These are phyloP conservation scores for Hemicentrotus pulcherrimus DNA, from an alignment of 35 echinoderm and acorn worm species.

Conservation along the genomic window DNA sequence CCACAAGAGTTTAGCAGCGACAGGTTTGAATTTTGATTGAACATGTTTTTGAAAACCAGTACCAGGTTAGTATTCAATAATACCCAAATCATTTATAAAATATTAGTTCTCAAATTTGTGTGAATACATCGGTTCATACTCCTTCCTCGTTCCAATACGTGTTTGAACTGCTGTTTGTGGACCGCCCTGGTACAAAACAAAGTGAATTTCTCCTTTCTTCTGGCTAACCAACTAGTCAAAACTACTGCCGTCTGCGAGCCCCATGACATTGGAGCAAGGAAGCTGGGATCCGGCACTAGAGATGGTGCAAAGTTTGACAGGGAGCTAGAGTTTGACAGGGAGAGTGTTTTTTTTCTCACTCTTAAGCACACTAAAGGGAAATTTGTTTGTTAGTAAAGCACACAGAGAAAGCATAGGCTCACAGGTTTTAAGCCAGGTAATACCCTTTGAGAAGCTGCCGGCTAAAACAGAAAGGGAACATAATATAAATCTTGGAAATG, in stretches of 20 bases:
- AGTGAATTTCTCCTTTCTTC: no score
- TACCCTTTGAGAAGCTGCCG: background rate
- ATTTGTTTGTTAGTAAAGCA: constrained; percentile 1
- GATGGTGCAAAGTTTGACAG: background rate
- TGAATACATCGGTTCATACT: no score
- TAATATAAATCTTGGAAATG: background rate
- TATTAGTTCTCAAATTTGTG: no score
- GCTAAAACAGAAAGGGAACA: background rate
- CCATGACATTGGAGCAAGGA: background rate
- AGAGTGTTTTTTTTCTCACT: background rate
- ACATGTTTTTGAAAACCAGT: no score
- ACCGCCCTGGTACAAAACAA: no score
- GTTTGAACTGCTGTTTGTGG: no score
- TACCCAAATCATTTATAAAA: no score
- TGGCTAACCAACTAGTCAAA: no score
- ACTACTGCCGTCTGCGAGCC: background rate
- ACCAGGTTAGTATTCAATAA: no score
- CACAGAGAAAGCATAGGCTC: background rate
- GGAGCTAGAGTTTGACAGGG: background rate
- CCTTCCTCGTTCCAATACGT: no score
- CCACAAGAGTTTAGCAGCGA: no score
- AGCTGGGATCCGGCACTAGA: background rate
- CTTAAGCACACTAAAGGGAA: background rate
- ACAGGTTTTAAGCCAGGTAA: background rate
- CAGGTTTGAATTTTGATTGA: no score